Percentiles rank a stretch among this genome's conserved stretches.
phyloP scores from a whole-genome alignment of 2,113 vertebrate genomes.

The Pseudopipra pipra region DNA sequence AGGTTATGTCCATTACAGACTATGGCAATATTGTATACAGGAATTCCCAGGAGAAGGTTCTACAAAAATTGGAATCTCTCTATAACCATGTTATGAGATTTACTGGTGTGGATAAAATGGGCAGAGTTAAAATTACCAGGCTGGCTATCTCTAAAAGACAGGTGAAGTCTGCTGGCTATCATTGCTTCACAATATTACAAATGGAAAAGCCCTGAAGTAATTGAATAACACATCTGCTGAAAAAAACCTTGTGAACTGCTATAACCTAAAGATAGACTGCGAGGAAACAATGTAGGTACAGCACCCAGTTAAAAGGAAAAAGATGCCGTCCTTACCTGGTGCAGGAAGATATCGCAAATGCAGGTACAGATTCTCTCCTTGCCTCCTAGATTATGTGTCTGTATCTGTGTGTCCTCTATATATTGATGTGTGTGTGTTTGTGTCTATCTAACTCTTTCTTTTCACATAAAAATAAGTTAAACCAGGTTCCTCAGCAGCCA shows the following conservation, averaged over 20 bases:
- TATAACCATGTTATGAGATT: constrained; percentile 74
- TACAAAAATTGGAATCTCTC: constrained; percentile 70
- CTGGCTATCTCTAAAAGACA: constrained; percentile 71
- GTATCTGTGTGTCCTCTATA: not conserved
- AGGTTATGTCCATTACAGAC: constrained; percentile 71
- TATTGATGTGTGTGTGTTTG: not conserved
- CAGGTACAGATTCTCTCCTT: constrained; percentile 6
- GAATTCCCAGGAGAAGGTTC: constrained; percentile 63
- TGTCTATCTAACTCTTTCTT: not conserved
- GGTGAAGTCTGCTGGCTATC: constrained; percentile 72
- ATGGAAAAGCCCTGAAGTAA: constrained; percentile 72
- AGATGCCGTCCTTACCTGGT: constrained; percentile 29
- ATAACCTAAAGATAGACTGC: constrained; percentile 50
- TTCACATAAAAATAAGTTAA: constrained; percentile 1
- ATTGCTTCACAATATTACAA: constrained; percentile 66
- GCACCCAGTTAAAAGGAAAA: constrained; percentile 5
- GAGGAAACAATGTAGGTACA: constrained; percentile 54
- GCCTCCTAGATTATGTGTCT: not conserved
- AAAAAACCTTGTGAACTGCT: constrained; percentile 63
- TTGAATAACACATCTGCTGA: constrained; percentile 70
- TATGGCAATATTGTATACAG: constrained; percentile 70
- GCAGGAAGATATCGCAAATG: constrained; percentile 15
- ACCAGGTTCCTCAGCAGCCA: not conserved
- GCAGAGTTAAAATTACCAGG: constrained; percentile 71
- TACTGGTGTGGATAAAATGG: constrained; percentile 71